Evolutionary conservation across 1,140 invertebrate genomes (phyloP).

Genomic region (Rhopalosiphum padi): DNA sequence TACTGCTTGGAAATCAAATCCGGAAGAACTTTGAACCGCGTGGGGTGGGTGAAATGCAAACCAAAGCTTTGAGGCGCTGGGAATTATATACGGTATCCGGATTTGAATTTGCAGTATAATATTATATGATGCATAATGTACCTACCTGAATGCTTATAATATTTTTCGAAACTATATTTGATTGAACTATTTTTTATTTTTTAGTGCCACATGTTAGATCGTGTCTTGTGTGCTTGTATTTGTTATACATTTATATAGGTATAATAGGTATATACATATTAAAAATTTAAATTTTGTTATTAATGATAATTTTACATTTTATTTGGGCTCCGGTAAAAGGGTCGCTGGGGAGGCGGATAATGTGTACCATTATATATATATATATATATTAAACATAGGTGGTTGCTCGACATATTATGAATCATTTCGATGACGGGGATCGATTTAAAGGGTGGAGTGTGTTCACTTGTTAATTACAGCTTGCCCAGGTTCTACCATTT

Average conservation of each 20-base stretch:
- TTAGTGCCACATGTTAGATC: background rate
- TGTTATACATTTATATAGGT: background rate
- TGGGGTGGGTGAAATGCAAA: background rate
- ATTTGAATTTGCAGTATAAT: background rate
- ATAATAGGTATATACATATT: background rate
- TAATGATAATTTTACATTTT: background rate
- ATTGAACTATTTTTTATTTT: background rate
- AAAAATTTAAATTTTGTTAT: background rate
- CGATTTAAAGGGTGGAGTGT: slow-evolving; percentile 43
- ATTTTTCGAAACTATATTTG: background rate
- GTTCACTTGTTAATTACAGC: slow-evolving; percentile 50
- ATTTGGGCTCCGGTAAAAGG: background rate
- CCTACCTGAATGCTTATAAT: background rate
- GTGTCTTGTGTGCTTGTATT: background rate
- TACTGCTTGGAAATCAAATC: background rate
- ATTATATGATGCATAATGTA: background rate
- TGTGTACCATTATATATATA: background rate
- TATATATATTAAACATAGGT: background rate
- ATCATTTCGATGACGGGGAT: slow-evolving; percentile 40
- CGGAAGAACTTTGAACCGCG: background rate
- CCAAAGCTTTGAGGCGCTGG: background rate
- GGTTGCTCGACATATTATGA: slow-evolving; percentile 22
- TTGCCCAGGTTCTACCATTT: background rate
- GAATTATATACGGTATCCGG: background rate
- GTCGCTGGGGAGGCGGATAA: background rate